Evolutionary conservation across 2,797 vertebrate genomes (phyloP), one percentile per base, ranked within the genome.

Genomic region (Lycodopsis pacificus): DNA sequence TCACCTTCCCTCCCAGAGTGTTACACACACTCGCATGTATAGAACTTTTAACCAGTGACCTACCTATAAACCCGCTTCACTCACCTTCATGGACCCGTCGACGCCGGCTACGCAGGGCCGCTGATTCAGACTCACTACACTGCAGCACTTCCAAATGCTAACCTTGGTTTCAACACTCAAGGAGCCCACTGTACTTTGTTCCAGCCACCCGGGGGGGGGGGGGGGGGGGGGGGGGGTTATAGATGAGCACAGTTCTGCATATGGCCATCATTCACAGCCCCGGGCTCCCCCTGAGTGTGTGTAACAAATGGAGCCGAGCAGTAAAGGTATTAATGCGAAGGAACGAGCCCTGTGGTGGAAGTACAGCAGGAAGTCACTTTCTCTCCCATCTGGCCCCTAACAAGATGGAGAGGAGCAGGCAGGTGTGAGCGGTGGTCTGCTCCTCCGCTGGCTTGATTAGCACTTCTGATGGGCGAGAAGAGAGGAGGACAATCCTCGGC

Each of bases 261-360:
- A 92, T 87, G 89, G 91, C 93, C 91, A 92, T 94, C 92, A 92
- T 92, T 94, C 92, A 95, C 91, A 91, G 90, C 88, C 90, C 79
- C 76, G 5, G 89, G 87, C 92, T 89, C 91, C 88, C 91, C 90
- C 88, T 86, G 78, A 90, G 89, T 91, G 87, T 82, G 86, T 89
- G 89, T 90, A 90, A 88, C 87, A 91, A 92, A 90, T 89, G 90
- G 85, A 94, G 87, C 77, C 61, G 53, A 90, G 89, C 85, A 76
- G 90, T 87, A 86, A 86, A 89, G 81, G 84, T 89, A 91, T 91
- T 93, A 92, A 89, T 92, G 91, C 90, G 88, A 89, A 77, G 86
- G 86, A 91, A 88, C 64, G 80, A 80, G 86, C 84, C 86, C 87
- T 79, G 90, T 87, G 83, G 91, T 90, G 87, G 85, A 92, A 88